phyloP scores from a whole-genome alignment of 2,888 invertebrate genomes.

The Acanthosepion esculentum region DNA sequence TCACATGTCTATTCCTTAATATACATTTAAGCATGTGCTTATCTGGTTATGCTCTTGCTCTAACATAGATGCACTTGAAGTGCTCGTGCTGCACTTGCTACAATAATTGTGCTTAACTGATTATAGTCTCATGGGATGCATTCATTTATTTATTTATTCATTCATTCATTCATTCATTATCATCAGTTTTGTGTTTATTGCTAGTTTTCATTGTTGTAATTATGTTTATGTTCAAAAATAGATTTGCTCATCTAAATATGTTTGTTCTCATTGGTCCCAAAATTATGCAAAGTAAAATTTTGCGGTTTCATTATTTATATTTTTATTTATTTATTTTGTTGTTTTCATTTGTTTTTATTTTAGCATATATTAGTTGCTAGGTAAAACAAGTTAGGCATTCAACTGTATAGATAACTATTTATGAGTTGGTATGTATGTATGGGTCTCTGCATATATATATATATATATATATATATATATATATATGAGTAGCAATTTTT shows the following conservation, averaged over 20 bases:
- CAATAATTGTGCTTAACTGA: slow-evolving; percentile 33
- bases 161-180: background rate
- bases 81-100: background rate
- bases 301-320: background rate
- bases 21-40: background rate
- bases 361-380: background rate
- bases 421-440: background rate
- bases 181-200: background rate
- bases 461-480: background rate
- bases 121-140: background rate
- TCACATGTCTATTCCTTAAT: background rate
- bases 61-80: background rate
- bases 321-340: background rate
- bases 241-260: background rate
- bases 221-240: background rate
- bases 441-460: background rate
- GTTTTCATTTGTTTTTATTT: background rate
- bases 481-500: too few species aligned
- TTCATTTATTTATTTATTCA: background rate
- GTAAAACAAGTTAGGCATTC: background rate
- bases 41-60: slow-evolving; percentile 33
- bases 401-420: background rate
- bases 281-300: background rate
- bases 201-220: background rate
- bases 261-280: background rate